Base-by-base conservation (phyloP, 2,113 vertebrate species). In the Microcebus jonahi region DNA sequence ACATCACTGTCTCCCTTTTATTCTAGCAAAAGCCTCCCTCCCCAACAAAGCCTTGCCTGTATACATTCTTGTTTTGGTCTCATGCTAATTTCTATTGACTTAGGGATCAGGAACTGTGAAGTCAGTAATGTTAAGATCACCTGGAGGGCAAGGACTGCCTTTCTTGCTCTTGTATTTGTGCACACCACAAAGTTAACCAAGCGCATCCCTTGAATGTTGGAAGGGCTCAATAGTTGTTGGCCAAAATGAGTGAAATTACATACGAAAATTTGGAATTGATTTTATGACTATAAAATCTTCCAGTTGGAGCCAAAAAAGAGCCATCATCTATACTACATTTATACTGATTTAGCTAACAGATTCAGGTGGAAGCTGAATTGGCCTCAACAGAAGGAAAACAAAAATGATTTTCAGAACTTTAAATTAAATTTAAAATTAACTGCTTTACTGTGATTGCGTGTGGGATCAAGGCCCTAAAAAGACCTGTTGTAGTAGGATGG, bases 341-440 rank as follows among this genome's bases (percentile, higher is more conserved):
- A 70, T 48, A 70, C 48, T 97, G 82, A 77, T 85, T 86, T 95
- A 90, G 73, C 71, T 70, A 90, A 94, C 48, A 89, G 53, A 63
- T 36, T 48, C 45, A 91, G 81, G 29, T n/a, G 10, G 83, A 71
- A 83, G 13, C 65, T 90, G 90, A 63, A 92, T 95, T 93, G 88
- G 94, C 68, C 36, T 82, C 67, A 75, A 79, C 59, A 90, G 53
- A 88, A 94, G 27, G 18, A 63, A 73, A 96, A 48, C 67, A 90
- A 87, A 96, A 92, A 71, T 92, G 75, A 91, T 90, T 93, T 97
- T 85, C 48, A 88, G 83, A 96, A 90, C 65, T 91, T 92, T 39
- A 34, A 45, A 50, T 70, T 85, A 34, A 45, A 61, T 84, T 84
- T 76, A 21, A 77, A 84, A 97, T 63, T 0, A 84, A 92, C 20